Conservation (phyloP, 2,113 vertebrate genomes). For the Gracilinanus agilis region DNA sequence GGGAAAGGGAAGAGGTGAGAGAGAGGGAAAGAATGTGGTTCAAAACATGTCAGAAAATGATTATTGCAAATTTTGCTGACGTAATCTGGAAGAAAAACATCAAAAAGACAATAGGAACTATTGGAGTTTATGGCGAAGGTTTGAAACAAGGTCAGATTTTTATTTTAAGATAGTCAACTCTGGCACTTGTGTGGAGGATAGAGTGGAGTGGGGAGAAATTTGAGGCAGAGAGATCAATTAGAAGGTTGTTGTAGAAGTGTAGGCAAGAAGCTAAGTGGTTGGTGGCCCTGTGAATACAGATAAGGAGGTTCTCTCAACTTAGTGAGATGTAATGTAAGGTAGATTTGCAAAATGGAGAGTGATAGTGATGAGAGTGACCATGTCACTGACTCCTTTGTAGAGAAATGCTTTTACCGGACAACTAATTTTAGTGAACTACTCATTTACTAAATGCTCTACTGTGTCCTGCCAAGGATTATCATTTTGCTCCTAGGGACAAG, state of each 20-base stretch:
- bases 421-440: background rate
- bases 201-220: background rate
- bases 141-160: background rate
- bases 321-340: background rate
- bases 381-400: background rate
- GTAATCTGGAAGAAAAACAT: no score
- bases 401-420: background rate
- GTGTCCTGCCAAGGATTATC: slow-evolving; percentile 3
- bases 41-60: no score
- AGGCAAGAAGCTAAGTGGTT: background rate
- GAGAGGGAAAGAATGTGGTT: no score
- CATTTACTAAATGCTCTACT: slow-evolving; percentile 8
- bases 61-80: no score
- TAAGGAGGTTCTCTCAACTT: background rate
- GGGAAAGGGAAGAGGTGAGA: no score
- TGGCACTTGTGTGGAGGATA: background rate
- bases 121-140: background rate
- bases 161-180: background rate
- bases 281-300: background rate
- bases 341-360: background rate
- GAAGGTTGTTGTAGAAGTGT: background rate
- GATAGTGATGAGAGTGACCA: background rate
- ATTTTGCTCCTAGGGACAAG: background rate
- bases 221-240: background rate
- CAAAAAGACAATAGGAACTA: background rate